These are phyloP conservation scores for Acrocephalus arundinaceus DNA, from an alignment of 2,113 vertebrate genomes.

Conservation along the genomic window DNA sequence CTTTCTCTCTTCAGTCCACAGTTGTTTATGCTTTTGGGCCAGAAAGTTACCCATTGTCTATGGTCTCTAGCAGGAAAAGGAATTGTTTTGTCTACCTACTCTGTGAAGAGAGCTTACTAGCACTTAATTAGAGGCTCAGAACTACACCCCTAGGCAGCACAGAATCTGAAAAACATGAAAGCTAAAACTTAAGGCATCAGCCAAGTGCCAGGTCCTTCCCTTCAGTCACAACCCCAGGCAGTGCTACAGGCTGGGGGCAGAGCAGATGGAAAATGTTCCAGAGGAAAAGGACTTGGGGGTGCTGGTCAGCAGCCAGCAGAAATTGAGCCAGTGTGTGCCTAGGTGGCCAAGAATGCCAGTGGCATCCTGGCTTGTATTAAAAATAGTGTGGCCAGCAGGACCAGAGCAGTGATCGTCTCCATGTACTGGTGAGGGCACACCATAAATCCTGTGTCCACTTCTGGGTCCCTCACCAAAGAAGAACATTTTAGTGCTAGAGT, in stretches of 20 bases:
- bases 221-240: not conserved
- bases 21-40: not conserved
- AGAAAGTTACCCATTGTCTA: not conserved
- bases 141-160: not conserved
- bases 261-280: not conserved
- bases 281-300: not conserved
- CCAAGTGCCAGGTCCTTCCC: too few species aligned
- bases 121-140: not conserved
- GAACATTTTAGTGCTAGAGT: rapidly evolving
- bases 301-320: rapidly evolving
- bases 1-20: not conserved
- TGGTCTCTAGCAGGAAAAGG: not conserved
- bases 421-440: not conserved
- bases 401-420: not conserved
- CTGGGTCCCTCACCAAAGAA: not conserved
- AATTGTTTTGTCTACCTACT: not conserved
- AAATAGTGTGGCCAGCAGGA: rapidly evolving
- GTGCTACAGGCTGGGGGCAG: rapidly evolving
- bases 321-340: not conserved
- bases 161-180: not conserved
- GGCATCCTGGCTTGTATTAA: not conserved
- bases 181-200: not conserved
- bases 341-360: not conserved
- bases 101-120: not conserved
- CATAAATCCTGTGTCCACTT: not conserved